Base-by-base conservation (phyloP, 1,140 invertebrate species). In the Drosophila miranda region DNA sequence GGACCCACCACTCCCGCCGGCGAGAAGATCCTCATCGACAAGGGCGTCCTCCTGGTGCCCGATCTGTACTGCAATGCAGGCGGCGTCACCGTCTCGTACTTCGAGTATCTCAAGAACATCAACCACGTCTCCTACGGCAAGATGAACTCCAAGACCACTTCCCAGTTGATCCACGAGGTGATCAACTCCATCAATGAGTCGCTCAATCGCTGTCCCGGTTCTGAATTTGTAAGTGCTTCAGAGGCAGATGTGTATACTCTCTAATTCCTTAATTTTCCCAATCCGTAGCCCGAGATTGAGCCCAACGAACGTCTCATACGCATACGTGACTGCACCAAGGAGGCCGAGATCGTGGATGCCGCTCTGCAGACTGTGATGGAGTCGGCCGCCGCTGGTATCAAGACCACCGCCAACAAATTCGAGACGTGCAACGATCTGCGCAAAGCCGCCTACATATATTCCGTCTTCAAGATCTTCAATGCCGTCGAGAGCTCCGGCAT, bases 71-170 rank as follows among this genome's bases (percentile, higher is more conserved):
- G 96, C 53, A 98, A 97, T 91, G 95, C 95, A 59, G 97, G 97
- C 75, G 96, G 96, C 91, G 96, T 97, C 16, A 96, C 97, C 0
- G 96, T 97, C 1, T 97, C 96, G 6, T 98, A 97, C 91, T 97
- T 98, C 91, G 97, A 98, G 89, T 98, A 95, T 94, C 91, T 98
- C 38, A 98, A 98, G 91, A 98, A 98, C 90, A 92, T 98, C 7
- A 98, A 96, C 80, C 96, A 98, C 89, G 96, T 97, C 19, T 96
- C 95, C 66, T 98, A 95, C 90, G 97, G 97, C 2, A 94, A 96
- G 74, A 92, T 98, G 42, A 95, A 95, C 16, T 97, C 97, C 2
- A 82, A 81, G 52, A 63, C 75, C 5, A 76, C 74, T 2, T 64
- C 71, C 0, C 46, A 78, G 7, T 51, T 89, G 0, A 82, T 91